Evolutionary conservation across 1,140 invertebrate species (phyloP), one percentile per base, ranked within the genome.

Genomic region (Drosophila erecta): DNA sequence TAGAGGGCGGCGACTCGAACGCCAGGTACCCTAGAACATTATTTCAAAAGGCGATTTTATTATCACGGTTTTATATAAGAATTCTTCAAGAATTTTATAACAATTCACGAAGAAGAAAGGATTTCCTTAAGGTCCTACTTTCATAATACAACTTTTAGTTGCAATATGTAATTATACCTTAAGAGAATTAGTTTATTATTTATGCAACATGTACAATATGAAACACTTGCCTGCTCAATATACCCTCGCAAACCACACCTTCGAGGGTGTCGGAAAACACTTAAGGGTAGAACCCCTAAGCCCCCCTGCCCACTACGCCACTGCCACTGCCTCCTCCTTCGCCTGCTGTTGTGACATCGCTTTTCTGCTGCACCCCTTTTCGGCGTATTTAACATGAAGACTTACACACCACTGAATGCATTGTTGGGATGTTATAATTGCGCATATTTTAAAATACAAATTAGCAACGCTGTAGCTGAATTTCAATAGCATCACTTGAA

Each of bases 371-470:
- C 67, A 71, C 67, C 81, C 81, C 81, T 86, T 86, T 86, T 69
- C 66, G 77, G 72, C 81, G 75, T 85, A 85, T 85, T 80, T 69
- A 85, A 85, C 77, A 80, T 76, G 73, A 64, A 78, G 77, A 85
- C 81, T 85, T 71, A 86, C 81, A 86, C 81, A 84, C 80, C 80
- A 84, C 80, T 84, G 81, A 46, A 49, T 69, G 54, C 76, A 85
- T 85, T 80, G 81, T 85, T 76, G 75, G 67, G 67, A 70, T 89
- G 76, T 56, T 79, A 77, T 89, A 84, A 90, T 90, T 89, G 84
- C 84, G 84, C 84, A 89, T 89, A 89, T 89, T 89, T 89, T 89
- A 89, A 89, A 89, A 89, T 84, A 89, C 80, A 89, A 89, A 89
- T 89, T 89, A 89, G 84, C 84, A 89, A 89, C 84, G 85, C 84